Evolutionary conservation across 2,888 invertebrate genomes (phyloP).

Genomic region (Catonia carolina): DNA sequence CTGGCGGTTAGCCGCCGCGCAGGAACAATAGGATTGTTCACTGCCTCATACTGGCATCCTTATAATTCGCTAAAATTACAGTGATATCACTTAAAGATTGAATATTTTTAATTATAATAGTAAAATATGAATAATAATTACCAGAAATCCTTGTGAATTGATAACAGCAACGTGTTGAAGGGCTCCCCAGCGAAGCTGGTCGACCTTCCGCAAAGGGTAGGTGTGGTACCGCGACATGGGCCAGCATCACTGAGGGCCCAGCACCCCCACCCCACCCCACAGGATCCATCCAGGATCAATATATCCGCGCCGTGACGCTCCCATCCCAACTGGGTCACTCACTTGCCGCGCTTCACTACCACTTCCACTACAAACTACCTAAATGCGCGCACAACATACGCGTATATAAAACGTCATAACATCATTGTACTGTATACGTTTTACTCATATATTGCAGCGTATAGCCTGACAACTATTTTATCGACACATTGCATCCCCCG

Average conservation of each 20-base stretch:
- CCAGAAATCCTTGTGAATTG: constrained; percentile 21
- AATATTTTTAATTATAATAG: no score
- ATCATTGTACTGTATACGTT: no score
- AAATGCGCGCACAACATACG: constrained; percentile 4
- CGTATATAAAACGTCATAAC: neutral
- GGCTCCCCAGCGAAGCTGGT: constrained; percentile 18
- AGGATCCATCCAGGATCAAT: neutral
- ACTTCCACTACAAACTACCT: neutral
- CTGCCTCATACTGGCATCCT: no score
- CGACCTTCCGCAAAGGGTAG: constrained; percentile 28
- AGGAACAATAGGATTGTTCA: no score
- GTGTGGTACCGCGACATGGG: constrained; percentile 26
- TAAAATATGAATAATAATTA: neutral
- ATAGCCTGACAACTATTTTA: no score
- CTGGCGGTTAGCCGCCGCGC: no score
- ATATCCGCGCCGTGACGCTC: neutral
- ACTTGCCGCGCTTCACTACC: neutral
- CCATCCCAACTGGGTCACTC: constrained; percentile 2
- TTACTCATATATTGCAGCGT: no score
- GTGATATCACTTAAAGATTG: no score
- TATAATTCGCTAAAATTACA: no score
- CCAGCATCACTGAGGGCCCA: constrained; percentile 12
- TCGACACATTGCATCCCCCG: no score
- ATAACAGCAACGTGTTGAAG: constrained; percentile 19
- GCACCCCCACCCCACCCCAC: neutral